Base-by-base conservation (phyloP, 2,888 invertebrate genomes). In the Protula sp. region DNA sequence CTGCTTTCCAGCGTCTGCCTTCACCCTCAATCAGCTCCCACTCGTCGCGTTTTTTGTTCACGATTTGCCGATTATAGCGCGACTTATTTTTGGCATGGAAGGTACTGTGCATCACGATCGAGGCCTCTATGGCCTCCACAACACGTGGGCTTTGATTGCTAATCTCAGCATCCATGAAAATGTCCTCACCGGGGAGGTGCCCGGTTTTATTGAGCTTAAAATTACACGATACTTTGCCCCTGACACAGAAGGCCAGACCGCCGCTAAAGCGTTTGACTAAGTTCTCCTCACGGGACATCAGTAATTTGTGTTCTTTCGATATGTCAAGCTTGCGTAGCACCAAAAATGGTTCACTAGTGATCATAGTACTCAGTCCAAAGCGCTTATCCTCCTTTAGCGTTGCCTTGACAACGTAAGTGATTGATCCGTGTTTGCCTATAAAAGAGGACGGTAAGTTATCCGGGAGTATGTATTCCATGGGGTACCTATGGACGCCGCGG, bases 401-500 rank as follows among this genome's bases (percentile, higher is more conserved):
- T 5, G 76, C 78, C 62, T 77, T 78, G 4, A 78, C 67, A 14
- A 79, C 76, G 62, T 80, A 80, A 1, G 80, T 79, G 27, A 80
- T 75, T 68, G 76, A 79, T 28, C 80, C 80, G 64, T 68, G 77
- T 61, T 79, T 79, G 48, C 80, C 80, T 53, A 80, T 80, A 66
- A 76, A 80, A 0, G 79, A 79, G 9, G 78, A 78, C 0, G 80
- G 80, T 1, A 80, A 70, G 58, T 73, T 76, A 1, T 69, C 67
- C 0, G 76, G 78, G 0, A 80, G 73, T 45, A 69, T 66, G 63
- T 79, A 80, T 38, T 75, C 74, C 58, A 80, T 74, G 1, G 73
- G 71, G 60, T 77, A 79, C 22, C 71, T 63, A 60, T 78, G 75
- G 24, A 55, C 59, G 1, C 80, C 80, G 3, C 31, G 57, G 1